Percentiles rank a stretch among this genome's conserved stretches.
These are phyloP conservation scores for Hippocampus kuda DNA, from an alignment of 2,797 vertebrate genomes.

Conservation along the genomic window DNA sequence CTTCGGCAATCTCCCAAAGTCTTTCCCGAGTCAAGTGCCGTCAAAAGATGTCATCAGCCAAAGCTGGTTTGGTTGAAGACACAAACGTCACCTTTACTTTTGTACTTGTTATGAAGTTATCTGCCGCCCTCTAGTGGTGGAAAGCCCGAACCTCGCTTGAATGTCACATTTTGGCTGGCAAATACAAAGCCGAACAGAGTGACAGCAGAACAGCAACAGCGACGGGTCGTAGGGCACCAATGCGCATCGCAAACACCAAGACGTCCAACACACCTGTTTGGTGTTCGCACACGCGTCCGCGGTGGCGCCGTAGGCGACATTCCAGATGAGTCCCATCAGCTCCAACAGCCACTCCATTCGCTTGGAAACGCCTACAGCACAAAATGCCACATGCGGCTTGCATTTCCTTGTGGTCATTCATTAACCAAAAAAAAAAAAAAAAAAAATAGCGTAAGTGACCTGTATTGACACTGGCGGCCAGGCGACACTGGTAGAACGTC, in stretches of 20 bases:
- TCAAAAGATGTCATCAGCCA: too few relatives aligned
- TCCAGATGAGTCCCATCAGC: slow-evolving; percentile 85
- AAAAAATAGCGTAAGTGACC: slow-evolving; percentile 54
- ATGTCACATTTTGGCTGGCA: too few relatives aligned
- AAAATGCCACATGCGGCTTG: background rate
- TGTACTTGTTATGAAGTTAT: too few relatives aligned
- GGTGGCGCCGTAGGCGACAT: slow-evolving; percentile 66
- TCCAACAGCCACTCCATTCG: slow-evolving; percentile 90
- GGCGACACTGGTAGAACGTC: slow-evolving; percentile 78
- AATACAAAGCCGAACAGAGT: too few relatives aligned
- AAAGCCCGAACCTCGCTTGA: too few relatives aligned
- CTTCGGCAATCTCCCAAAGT: too few relatives aligned
- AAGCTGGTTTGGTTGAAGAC: too few relatives aligned
- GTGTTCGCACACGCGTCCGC: slow-evolving; percentile 47
- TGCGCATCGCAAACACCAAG: background rate
- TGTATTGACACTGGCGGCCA: slow-evolving; percentile 73
- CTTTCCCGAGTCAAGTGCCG: too few relatives aligned
- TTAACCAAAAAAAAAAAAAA: background rate
- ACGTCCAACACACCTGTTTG: slow-evolving; percentile 63
- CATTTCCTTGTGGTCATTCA: background rate
- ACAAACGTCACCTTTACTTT: too few relatives aligned
- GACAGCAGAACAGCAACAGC: too few relatives aligned
- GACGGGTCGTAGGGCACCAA: too few relatives aligned
- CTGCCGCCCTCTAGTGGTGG: too few relatives aligned
- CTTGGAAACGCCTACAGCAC: slow-evolving; percentile 71